Evolutionary conservation across 2,113 vertebrate species (phyloP).

Genomic region (Reinhardtius hippoglossoides): DNA sequence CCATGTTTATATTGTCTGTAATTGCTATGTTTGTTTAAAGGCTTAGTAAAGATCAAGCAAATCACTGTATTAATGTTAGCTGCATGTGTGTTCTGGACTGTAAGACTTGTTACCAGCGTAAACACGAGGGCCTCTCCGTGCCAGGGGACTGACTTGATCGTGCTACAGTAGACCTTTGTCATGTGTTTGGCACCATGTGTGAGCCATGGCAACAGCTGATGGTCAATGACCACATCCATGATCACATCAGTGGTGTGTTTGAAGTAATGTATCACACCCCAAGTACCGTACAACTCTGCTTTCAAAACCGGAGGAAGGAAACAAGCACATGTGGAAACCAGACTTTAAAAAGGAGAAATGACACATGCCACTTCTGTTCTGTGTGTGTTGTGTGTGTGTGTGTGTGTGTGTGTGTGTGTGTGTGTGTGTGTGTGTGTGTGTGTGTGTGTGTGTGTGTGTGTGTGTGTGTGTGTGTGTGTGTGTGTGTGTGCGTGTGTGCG

Average conservation of each 20-base stretch:
- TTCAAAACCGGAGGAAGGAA: conserved; percentile 64
- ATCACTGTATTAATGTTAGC: neutral
- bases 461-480: neutral
- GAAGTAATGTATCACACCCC: conserved; percentile 19
- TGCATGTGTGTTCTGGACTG: conserved; percentile 41
- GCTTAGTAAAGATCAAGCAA: neutral
- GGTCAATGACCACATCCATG: conserved; percentile 22
- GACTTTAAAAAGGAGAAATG: conserved; percentile 67
- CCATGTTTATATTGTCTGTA: neutral
- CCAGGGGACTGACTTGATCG: conserved; percentile 11
- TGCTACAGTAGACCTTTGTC: conserved; percentile 38
- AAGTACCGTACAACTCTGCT: neutral
- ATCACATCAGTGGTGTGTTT: conserved; percentile 36
- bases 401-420: neutral
- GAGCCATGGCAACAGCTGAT: conserved; percentile 31
- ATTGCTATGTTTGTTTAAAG: neutral
- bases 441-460: neutral
- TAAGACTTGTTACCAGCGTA: conserved; percentile 6
- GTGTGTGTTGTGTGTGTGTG: neutral
- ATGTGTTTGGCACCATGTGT: conserved; percentile 39
- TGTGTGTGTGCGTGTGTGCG: neutral
- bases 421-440: neutral
- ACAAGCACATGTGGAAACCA: conserved; percentile 53
- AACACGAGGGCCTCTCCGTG: neutral
- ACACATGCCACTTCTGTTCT: conserved; percentile 32